Percentiles rank a stretch among this genome's conserved stretches.
phyloP scores from a whole-genome alignment of 2,113 vertebrate species.

The Upupa epops region DNA sequence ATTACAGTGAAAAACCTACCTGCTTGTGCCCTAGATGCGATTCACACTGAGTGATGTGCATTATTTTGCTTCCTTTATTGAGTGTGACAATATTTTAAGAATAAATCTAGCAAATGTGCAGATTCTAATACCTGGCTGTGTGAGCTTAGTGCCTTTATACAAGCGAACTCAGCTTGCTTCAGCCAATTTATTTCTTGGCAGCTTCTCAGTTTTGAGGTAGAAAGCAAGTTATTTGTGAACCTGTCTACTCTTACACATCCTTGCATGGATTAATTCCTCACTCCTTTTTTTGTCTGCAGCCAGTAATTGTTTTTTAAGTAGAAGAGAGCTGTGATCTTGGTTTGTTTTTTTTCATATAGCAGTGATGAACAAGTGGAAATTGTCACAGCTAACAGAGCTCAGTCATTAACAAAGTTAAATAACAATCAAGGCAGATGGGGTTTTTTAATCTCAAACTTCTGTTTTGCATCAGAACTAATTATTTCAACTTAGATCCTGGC shows the following conservation, averaged over 20 bases:
- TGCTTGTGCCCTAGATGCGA: not conserved
- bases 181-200: slow-evolving; percentile 44
- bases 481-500: not conserved
- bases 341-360: not conserved
- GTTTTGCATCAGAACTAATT: slow-evolving; percentile 30
- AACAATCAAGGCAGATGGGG: not conserved
- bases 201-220: slow-evolving; percentile 26
- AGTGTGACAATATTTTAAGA: not conserved
- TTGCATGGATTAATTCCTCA: slow-evolving; percentile 45
- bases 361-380: not conserved
- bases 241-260: not conserved
- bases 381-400: not conserved
- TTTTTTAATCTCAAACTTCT: slow-evolving; percentile 1
- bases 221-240: slow-evolving; percentile 30
- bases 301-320: slow-evolving; percentile 19
- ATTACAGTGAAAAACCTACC: not conserved
- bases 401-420: slow-evolving; percentile 22
- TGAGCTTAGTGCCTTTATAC: slow-evolving; percentile 15
- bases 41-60: not conserved
- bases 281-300: not conserved
- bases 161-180: slow-evolving; percentile 4
- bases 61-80: slow-evolving; percentile 29
- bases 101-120: slow-evolving; percentile 44
- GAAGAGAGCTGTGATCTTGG: not conserved
- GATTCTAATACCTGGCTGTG: not conserved